A percentile compares a stretch with the other conserved stretches of the same genome.
Evolutionary conservation across 2,888 invertebrate species (phyloP).

Genomic region (Epirrhoe alternata): DNA sequence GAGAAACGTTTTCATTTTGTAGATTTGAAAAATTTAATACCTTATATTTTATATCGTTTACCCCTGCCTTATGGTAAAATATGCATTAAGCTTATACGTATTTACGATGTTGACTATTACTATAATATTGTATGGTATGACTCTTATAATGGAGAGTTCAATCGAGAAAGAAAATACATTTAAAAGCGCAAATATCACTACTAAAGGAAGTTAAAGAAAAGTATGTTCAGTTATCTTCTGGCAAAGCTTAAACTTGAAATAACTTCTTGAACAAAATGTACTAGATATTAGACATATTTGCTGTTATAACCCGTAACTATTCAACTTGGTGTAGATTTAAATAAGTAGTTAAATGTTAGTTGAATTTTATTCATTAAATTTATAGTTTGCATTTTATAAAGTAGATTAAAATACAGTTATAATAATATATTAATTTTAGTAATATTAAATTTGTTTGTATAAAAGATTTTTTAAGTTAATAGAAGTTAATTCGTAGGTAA

Average conservation of each 20-base stretch:
- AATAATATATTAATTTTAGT: constrained; percentile 13
- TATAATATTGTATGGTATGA: constrained; percentile 61
- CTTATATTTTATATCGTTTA: constrained; percentile 79
- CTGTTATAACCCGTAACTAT: constrained; percentile 64
- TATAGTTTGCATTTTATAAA: constrained; percentile 23
- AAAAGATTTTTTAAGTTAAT: constrained; percentile 11
- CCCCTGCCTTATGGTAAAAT: constrained; percentile 71
- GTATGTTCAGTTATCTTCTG: constrained; percentile 29
- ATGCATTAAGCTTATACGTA: constrained; percentile 77
- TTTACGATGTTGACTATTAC: constrained; percentile 84
- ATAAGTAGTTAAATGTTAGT: constrained; percentile 73
- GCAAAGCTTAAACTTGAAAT: constrained; percentile 10
- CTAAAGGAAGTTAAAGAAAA: constrained; percentile 9
- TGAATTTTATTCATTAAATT: constrained; percentile 52
- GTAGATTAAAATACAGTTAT: constrained; percentile 15
- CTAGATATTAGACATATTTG: constrained; percentile 34
- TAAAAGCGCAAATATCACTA: constrained; percentile 15
- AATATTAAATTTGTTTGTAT: constrained; percentile 11
- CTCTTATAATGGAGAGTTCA: constrained; percentile 53
- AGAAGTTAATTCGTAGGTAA: constrained; percentile 15
- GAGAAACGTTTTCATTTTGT: constrained; percentile 57
- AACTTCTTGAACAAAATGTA: constrained; percentile 37
- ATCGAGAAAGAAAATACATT: constrained; percentile 43
- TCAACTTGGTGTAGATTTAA: constrained; percentile 71
- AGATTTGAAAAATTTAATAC: constrained; percentile 60